Base-by-base conservation (phyloP, 2,888 invertebrate genomes). In the Cetonia aurata region DNA sequence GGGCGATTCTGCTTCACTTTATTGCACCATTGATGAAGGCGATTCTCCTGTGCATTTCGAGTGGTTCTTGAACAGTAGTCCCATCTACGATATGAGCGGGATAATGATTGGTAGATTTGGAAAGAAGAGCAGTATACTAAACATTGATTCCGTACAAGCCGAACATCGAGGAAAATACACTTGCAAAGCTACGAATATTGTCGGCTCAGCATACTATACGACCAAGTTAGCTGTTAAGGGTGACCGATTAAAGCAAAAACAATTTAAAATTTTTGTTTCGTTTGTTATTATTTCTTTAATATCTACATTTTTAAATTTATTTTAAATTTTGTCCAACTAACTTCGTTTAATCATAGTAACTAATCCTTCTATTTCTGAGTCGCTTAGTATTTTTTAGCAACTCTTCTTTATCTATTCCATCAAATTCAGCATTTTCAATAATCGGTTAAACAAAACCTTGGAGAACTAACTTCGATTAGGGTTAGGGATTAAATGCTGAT, bases 11-110 rank as follows among this genome's bases (percentile, higher is more conserved):
- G 90, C 91, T 50, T 90, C 91, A 53, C 88, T 92, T 71, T 88
- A 89, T 72, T 93, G 93, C 83, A 89, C 91, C 56, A 87, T 92
- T 57, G 89, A 89, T 78, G 92, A 93, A 82, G 93, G 95, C 69
- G 95, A 95, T 83, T 88, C 90, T 79, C 94, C 95, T 4, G 86
- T 95, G 57, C 87, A 87, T 73, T 88, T 93, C 44, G 84, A 86
- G 56, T 93, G 93, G 93, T 86, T 86, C 52, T 87, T 89, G 76
- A 89, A 88, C 68, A 82, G 85, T 12, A 81, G 86, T 67, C 83
- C 85, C 71, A 85, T 88, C 71, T 88, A 91, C 81, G 87, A 84
- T 82, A 85, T 85, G 33, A 83, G 84, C 75, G 89, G 89, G 76
- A 86, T 85, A 75, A 89, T 89, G 75, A 86, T 90, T 68, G 85